These are phyloP conservation scores for Actinia tenebrosa DNA, from an alignment of 64 coral and sea anemone species.

Conservation along the genomic window DNA sequence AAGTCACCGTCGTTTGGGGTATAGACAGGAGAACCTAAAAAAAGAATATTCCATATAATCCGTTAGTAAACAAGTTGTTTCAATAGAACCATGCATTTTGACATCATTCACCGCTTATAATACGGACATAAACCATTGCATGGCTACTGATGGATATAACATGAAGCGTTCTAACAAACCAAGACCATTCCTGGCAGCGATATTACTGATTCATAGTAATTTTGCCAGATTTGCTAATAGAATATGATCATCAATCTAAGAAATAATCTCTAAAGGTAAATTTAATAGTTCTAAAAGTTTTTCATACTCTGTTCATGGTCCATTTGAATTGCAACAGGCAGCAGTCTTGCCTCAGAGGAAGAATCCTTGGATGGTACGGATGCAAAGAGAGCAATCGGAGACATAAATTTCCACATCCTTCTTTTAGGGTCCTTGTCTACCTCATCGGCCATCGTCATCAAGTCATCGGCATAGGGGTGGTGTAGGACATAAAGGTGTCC, in stretches of 20 bases:
- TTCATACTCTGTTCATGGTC: constrained; percentile 45
- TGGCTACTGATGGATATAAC: no score
- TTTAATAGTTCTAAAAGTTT: not conserved
- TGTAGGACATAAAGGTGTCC: constrained; percentile 57
- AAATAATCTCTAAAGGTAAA: no score
- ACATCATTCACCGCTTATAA: no score
- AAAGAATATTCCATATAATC: not conserved
- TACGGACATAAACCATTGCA: no score
- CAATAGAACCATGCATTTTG: no score
- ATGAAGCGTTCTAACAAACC: no score
- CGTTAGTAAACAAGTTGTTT: not conserved
- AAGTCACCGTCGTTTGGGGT: constrained; percentile 56
- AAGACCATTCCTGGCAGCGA: no score
- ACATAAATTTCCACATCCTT: constrained; percentile 68
- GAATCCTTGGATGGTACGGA: constrained; percentile 24
- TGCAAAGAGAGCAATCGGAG: constrained; percentile 78
- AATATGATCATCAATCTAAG: no score
- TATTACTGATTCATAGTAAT: no score
- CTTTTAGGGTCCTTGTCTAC: constrained; percentile 22
- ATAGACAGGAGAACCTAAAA: constrained; percentile 47
- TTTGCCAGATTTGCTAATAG: no score
- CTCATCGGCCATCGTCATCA: constrained; percentile 48
- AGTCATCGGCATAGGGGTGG: constrained; percentile 43
- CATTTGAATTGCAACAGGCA: constrained; percentile 67
- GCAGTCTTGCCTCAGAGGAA: constrained; percentile 10